Percentiles rank a stretch among this genome's conserved stretches.
These are phyloP conservation scores for Tiphia femorata DNA, from an alignment of 2,888 invertebrate genomes.

Conservation along the genomic window DNA sequence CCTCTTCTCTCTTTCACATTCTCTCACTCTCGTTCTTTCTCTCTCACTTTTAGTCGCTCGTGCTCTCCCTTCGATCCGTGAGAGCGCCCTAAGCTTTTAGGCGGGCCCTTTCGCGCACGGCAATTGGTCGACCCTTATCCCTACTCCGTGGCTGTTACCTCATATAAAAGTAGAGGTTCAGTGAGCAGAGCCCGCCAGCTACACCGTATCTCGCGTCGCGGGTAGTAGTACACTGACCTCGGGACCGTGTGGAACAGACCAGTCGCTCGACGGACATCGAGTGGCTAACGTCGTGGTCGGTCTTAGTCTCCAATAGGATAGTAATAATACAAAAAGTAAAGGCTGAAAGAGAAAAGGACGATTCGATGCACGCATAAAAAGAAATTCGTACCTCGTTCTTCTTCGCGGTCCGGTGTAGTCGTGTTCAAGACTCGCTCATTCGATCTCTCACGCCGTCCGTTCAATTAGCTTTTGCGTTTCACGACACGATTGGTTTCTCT, in stretches of 20 bases:
- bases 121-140: slow-evolving; percentile 51
- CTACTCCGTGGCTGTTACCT: slow-evolving; percentile 18
- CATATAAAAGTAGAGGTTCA: slow-evolving; percentile 3
- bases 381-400: no score
- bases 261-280: neutral
- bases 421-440: no score
- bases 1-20: neutral
- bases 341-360: no score
- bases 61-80: slow-evolving; percentile 11
- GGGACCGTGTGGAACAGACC: neutral
- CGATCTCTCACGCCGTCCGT: no score
- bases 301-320: neutral
- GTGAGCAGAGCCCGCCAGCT: slow-evolving; percentile 30
- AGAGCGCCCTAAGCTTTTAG: slow-evolving; percentile 44
- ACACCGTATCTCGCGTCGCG: slow-evolving; percentile 9
- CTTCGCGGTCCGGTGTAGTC: no score
- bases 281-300: neutral
- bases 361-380: no score
- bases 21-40: slow-evolving; percentile 1
- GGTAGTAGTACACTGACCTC: neutral
- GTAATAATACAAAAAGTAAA: no score
- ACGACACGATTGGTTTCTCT: no score
- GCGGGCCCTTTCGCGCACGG: slow-evolving; percentile 46
- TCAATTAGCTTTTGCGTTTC: no score
- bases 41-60: slow-evolving; percentile 2